Evolutionary conservation across 2,797 vertebrate genomes (phyloP), one percentile per base, ranked within the genome.

Genomic region (Leptodactylus fallax): DNA sequence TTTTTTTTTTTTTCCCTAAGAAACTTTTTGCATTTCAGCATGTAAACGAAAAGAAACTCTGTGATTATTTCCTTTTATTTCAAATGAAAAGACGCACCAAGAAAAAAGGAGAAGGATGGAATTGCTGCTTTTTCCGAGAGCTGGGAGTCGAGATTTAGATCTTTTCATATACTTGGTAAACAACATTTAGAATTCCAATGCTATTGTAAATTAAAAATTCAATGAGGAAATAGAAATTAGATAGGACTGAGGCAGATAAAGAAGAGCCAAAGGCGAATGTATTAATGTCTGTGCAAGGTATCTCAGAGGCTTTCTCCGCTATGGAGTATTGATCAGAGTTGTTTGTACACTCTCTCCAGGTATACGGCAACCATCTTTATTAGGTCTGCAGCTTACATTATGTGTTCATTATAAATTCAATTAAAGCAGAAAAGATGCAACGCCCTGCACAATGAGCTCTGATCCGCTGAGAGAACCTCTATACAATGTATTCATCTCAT

Each of bases 201-300:
- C 51, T 67, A 79, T 58, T 69, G 81, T 79, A 67, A 87, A 83
- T 87, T 87, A 87, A 87, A 83, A 83, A 83, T 82, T 74, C 79
- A 87, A 87, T 76, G 74, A 83, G 86, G 71, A 87, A 83, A 87
- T 55, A 87, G 58, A 83, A 87, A 87, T 78, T 78, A 87, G 86
- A 83, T 79, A 19, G 72, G 51, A 87, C 58, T 36, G 19, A 83
- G 11, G 23, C 23, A 55, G 71, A 83, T 77, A 83, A 83, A 25
- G 49, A 51, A 81, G 25, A 83, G 80, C 58, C 25, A 69, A 69
- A 77, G 86, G 86, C 86, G 55, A 56, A 61, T 60, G 51, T 67
- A 23, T 83, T 67, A 87, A 77, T 65, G 69, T 53, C 17, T 23
- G 53, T 13, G 63, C 65, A 1, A 51, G 47, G 53, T 56, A 67